phyloP scores from a whole-genome alignment of 1,140 invertebrate species.

The Drosophila baimaii region DNA sequence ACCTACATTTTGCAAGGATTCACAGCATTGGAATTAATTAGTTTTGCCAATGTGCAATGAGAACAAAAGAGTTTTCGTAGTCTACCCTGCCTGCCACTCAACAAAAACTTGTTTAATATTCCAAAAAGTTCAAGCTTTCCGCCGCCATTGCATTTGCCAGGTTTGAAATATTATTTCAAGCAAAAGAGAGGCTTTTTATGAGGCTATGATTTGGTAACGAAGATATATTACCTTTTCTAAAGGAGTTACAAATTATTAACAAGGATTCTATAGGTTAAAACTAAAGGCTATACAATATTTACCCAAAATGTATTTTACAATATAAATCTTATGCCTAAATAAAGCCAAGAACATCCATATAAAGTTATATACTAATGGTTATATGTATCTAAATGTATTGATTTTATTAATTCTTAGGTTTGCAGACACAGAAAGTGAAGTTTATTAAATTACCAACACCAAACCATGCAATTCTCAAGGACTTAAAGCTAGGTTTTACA shows the following conservation, averaged over 20 bases:
- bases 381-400: too few relatives aligned
- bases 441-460: neutral
- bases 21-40: slow-evolving; percentile 18
- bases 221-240: neutral
- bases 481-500: neutral
- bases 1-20: slow-evolving; percentile 17
- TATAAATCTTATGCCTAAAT: neutral
- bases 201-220: neutral
- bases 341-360: rapidly evolving
- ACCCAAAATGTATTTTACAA: too few relatives aligned
- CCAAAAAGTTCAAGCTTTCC: slow-evolving; percentile 2
- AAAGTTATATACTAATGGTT: too few relatives aligned
- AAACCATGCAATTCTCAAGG: neutral
- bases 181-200: neutral
- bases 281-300: too few relatives aligned
- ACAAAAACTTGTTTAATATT: slow-evolving; percentile 15
- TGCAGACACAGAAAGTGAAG: neutral
- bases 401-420: neutral
- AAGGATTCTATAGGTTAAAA: too few relatives aligned
- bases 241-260: neutral
- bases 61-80: neutral
- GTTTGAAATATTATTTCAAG: neutral
- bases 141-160: neutral
- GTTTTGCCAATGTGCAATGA: slow-evolving; percentile 4
- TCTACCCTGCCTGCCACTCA: neutral